Evolutionary conservation across 2,113 vertebrate species (phyloP), one percentile per base, ranked within the genome.

Genomic region (Ailurus styani): DNA sequence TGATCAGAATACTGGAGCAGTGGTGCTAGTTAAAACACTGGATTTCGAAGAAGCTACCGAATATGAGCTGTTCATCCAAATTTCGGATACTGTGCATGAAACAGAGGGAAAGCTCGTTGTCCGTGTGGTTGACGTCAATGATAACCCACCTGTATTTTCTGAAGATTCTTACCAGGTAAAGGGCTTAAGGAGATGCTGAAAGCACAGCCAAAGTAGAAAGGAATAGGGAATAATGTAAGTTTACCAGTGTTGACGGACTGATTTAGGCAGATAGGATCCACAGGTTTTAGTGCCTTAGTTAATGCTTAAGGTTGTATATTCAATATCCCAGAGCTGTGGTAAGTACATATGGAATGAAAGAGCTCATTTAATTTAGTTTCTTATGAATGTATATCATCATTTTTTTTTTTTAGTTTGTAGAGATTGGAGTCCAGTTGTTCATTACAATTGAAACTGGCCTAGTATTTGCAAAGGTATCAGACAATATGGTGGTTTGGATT

Each of bases 61-160:
- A 37, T 98, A 99, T 97, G 93, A 97, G 0, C 96, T 99, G 89
- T 97, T 42, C 45, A 96, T 99, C 45, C 87, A 94, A 20, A 98
- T 99, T 40, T 99, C 99, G 4, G 99, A 99, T 97, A 99, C 98
- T 7, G 77, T 99, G 62, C 99, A 99, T 98, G 98, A 98, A 94
- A 99, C 99, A 85, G 98, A 99, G 66, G 99, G 99, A 60, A 97
- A 98, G 31, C 98, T 99, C 70, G 57, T 55, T 10, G 93, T 99
- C 96, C 96, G 91, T 73, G 98, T 99, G 92, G 90, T 99, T 93
- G 99, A 99, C 31, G 42, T 99, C 97, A 99, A 99, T 85, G 99
- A 99, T 98, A 99, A 99, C 5, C 98, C 99, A 57, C 99, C 99
- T 0, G 96, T 99, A 77, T 99, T 99, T 98, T 98, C 98, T 72